Evolutionary conservation across 2,113 vertebrate genomes (phyloP).

Genomic region (Zosterops pallidus): DNA sequence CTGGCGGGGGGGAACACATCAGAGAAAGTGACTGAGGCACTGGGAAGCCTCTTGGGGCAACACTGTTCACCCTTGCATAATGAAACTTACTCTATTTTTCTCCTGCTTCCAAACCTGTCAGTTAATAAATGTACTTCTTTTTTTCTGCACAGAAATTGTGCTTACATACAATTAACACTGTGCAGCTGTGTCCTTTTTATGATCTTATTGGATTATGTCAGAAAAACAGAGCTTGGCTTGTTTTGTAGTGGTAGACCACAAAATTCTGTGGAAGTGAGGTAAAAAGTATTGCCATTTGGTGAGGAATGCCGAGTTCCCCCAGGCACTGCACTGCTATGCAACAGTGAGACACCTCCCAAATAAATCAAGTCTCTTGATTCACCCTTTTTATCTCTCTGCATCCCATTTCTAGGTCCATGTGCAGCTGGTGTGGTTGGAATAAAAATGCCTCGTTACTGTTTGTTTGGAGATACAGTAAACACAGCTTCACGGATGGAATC

Average conservation of each 20-base stretch:
- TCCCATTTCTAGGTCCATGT: slow-evolving; percentile 82
- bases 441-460: slow-evolving; percentile 96
- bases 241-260: neutral
- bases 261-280: neutral
- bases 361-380: neutral
- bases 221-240: neutral
- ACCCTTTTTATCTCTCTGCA: neutral
- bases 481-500: slow-evolving; percentile 96
- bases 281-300: neutral
- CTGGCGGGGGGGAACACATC: neutral
- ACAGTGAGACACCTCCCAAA: neutral
- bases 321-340: neutral
- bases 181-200: neutral
- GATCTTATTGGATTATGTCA: neutral
- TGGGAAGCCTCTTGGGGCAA: neutral
- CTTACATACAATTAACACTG: neutral
- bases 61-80: neutral
- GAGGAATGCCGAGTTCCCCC: neutral
- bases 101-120: neutral
- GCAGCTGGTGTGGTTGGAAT: slow-evolving; percentile 94
- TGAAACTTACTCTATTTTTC: neutral
- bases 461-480: slow-evolving; percentile 95
- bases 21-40: neutral
- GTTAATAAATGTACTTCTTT: neutral
- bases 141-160: neutral